Conservation (phyloP, 2,113 vertebrate genomes). For the Arenaria interpres region DNA sequence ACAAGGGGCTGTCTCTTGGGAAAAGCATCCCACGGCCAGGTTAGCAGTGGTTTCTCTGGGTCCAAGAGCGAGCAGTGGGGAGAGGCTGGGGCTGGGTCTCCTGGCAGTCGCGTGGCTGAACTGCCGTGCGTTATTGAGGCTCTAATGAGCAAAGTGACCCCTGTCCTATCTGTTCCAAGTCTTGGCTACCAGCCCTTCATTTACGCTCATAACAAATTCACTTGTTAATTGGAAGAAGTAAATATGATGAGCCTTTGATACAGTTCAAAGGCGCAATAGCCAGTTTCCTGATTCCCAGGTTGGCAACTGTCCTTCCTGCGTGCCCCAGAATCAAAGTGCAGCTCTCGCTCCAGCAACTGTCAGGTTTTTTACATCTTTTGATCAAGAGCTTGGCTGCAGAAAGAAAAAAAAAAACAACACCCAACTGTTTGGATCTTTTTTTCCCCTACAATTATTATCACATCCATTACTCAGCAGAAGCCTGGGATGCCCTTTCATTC, state of each 20-base stretch:
- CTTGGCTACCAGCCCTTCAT: not conserved
- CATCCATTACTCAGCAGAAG: slow-evolving; percentile 67
- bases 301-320: slow-evolving; percentile 11
- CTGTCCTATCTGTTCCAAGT: not conserved
- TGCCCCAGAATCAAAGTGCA: slow-evolving; percentile 2
- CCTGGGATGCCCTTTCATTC: slow-evolving; percentile 34
- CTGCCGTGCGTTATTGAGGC: rapidly evolving
- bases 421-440: slow-evolving; percentile 43
- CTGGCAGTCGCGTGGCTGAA: not conserved
- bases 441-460: slow-evolving; percentile 39
- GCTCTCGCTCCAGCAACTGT: not conserved
- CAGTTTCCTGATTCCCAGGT: not conserved
- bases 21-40: not conserved
- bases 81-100: not conserved
- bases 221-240: slow-evolving; percentile 24
- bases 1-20: not conserved
- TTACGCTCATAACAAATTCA: not conserved
- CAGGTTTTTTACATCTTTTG: slow-evolving; percentile 34
- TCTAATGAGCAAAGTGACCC: not conserved
- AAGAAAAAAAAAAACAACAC: not conserved
- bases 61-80: not conserved
- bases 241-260: slow-evolving; percentile 46
- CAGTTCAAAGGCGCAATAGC: slow-evolving; percentile 38
- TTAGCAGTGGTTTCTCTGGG: not conserved
- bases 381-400: slow-evolving; percentile 44